Conservation (phyloP, 2,797 vertebrate species). For the Ateles fusciceps region DNA sequence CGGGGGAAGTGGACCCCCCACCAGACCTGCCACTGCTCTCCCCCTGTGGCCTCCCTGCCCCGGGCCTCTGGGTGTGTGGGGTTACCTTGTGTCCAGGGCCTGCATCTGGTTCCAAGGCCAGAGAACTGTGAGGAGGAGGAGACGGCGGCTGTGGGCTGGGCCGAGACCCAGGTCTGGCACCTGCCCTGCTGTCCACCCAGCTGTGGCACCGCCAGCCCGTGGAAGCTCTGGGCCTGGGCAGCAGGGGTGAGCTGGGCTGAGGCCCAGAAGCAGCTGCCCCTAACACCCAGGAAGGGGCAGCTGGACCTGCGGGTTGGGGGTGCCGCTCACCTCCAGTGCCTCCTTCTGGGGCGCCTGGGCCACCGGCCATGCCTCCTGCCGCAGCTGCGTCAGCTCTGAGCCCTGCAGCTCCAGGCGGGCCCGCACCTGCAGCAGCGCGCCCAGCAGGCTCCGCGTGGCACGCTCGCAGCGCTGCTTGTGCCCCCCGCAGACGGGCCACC, state of each 20-base stretch:
- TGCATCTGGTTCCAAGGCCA: conserved; percentile 55
- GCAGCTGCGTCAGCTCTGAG: conserved; percentile 19
- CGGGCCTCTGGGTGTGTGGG: fast-evolving
- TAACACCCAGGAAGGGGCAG: neutral
- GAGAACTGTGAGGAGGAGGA: conserved; percentile 1
- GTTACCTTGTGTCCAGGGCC: conserved; percentile 69
- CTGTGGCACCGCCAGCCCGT: neutral
- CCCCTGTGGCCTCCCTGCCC: neutral
- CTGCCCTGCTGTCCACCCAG: neutral
- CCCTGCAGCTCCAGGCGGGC: conserved; percentile 37
- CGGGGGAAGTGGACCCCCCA: no score
- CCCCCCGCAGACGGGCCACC: conserved; percentile 48
- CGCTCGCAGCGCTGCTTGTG: conserved; percentile 50
- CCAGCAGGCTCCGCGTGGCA: conserved; percentile 24
- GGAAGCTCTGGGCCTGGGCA: neutral
- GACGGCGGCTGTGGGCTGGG: neutral
- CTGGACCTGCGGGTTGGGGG: fast-evolving
- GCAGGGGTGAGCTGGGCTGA: neutral
- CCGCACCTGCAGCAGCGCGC: conserved; percentile 51
- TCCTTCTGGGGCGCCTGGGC: neutral
- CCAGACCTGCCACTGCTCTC: neutral
- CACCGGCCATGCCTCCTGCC: neutral
- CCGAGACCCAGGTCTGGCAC: neutral
- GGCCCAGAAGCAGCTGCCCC: neutral
- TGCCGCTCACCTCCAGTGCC: neutral